These are phyloP conservation scores for Pandemis cinnamomeana DNA, from an alignment of 2,888 invertebrate genomes.

Conservation along the genomic window DNA sequence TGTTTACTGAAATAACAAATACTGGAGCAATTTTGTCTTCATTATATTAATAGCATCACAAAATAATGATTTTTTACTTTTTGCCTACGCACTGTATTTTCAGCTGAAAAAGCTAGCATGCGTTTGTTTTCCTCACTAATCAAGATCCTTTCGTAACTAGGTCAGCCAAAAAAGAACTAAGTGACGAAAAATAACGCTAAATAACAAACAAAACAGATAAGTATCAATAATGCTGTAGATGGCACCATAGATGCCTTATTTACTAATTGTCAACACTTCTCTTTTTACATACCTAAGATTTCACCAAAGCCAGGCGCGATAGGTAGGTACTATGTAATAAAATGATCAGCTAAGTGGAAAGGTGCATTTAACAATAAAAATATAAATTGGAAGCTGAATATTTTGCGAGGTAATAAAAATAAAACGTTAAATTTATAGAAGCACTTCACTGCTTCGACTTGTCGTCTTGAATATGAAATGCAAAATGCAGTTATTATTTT, in stretches of 20 bases:
- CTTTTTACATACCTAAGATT: not conserved
- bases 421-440: slow-evolving; percentile 35
- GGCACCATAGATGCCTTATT: too few relatives aligned
- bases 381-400: slow-evolving; percentile 41
- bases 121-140: too few relatives aligned
- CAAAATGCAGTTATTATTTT: slow-evolving; percentile 28
- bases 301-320: slow-evolving; percentile 11
- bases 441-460: slow-evolving; percentile 28
- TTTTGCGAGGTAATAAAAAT: slow-evolving; percentile 40
- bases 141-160: too few relatives aligned
- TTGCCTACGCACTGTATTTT: too few relatives aligned
- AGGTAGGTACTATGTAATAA: slow-evolving; percentile 25
- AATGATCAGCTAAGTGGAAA: slow-evolving; percentile 38
- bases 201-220: too few relatives aligned
- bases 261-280: too few relatives aligned
- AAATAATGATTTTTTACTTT: not conserved
- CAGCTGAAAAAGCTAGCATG: too few relatives aligned
- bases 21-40: slow-evolving; percentile 5
- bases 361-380: slow-evolving; percentile 37
- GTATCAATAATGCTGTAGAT: too few relatives aligned
- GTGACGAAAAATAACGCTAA: too few relatives aligned
- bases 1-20: slow-evolving; percentile 76
- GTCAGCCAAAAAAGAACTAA: too few relatives aligned
- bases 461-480: slow-evolving; percentile 14
- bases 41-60: slow-evolving; percentile 7